These are phyloP conservation scores for Oophaga sylvatica DNA, from an alignment of 2,797 vertebrate species.

Conservation along the genomic window DNA sequence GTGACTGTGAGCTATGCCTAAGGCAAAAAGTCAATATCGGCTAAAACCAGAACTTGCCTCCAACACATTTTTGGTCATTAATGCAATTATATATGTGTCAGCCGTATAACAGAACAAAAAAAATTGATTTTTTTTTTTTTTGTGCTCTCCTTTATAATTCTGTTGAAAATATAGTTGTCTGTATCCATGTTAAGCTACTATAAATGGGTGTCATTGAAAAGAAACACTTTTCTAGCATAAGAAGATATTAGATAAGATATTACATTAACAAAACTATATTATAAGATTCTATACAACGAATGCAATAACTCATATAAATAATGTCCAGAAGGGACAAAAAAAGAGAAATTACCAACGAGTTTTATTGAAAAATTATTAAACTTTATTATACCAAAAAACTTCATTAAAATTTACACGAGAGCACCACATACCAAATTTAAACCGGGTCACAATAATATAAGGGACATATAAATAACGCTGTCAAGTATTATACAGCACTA, in stretches of 20 bases:
- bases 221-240: not conserved
- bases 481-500: no score
- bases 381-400: no score
- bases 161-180: not conserved
- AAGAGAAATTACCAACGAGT: no score
- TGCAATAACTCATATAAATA: no score
- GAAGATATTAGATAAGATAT: not conserved
- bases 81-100: conserved; percentile 72
- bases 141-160: not conserved
- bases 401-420: no score
- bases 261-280: no score
- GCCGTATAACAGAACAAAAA: conserved; percentile 27
- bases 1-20: conserved; percentile 75
- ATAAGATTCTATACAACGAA: no score
- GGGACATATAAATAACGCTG: no score
- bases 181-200: not conserved
- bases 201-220: not conserved
- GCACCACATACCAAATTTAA: no score
- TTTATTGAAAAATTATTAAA: no score
- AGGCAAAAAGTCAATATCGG: conserved; percentile 70
- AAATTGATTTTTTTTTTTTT: not conserved
- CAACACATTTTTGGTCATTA: conserved; percentile 71
- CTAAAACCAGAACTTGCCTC: conserved; percentile 68
- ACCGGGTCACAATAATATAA: no score
- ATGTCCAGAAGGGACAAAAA: no score